These are phyloP conservation scores for Myotis planiceps DNA, from an alignment of 2,797 vertebrate genomes.

Conservation along the genomic window DNA sequence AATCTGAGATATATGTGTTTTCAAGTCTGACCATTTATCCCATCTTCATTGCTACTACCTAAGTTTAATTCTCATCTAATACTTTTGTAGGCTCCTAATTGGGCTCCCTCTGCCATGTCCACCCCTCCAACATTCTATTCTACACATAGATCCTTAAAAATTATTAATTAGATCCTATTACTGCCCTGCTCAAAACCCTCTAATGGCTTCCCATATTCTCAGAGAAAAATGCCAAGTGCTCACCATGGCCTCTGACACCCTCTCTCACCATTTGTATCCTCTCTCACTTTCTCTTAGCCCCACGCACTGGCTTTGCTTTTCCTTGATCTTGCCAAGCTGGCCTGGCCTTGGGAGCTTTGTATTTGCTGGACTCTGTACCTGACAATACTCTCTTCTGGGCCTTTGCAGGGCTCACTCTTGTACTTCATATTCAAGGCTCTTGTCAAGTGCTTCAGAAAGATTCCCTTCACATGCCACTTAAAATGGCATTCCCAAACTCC, in stretches of 20 bases:
- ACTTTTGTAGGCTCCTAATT: not conserved
- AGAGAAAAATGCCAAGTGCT: not conserved
- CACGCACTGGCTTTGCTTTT: not conserved
- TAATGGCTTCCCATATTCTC: not conserved
- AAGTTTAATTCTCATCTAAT: not conserved
- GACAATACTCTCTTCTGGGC: not conserved
- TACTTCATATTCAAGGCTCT: not conserved
- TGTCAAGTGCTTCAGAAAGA: not conserved
- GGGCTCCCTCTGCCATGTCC: not conserved
- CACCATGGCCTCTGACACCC: not conserved
- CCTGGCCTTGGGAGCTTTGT: not conserved
- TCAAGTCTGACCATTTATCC: not conserved
- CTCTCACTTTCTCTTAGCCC: not conserved
- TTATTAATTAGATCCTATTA: not conserved
- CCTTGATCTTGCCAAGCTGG: not conserved
- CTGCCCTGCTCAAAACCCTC: not conserved
- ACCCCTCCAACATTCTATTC: not conserved
- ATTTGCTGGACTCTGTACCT: not conserved
- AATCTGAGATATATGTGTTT: not conserved
- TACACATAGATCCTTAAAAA: not conserved
- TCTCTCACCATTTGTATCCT: not conserved
- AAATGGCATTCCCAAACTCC: not conserved
- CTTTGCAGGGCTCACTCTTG: not conserved
- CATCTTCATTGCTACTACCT: not conserved
- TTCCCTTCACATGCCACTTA: not conserved